These are phyloP conservation scores for Oxyura jamaicensis DNA, from an alignment of 2,113 vertebrate species.

Conservation along the genomic window DNA sequence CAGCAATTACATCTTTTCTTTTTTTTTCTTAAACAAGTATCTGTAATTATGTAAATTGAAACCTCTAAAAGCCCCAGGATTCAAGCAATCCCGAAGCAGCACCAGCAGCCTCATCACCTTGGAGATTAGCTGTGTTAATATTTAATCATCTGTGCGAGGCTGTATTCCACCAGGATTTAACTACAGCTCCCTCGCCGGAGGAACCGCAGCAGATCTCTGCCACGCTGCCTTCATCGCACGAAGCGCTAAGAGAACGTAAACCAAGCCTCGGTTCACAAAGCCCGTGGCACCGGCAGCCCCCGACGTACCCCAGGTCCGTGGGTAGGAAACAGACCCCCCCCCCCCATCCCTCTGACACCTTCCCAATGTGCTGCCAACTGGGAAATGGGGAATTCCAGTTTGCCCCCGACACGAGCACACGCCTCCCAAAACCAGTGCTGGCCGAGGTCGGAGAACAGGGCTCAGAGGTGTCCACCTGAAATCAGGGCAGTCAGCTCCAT, in stretches of 20 bases:
- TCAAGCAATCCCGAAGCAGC: background rate
- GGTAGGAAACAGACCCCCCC: background rate
- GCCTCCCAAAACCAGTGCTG: fast-evolving
- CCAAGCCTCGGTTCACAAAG: background rate
- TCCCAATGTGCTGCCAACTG: background rate
- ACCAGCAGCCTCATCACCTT: background rate
- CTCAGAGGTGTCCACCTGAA: background rate
- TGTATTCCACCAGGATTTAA: fast-evolving
- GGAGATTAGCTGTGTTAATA: background rate
- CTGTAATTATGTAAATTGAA: background rate
- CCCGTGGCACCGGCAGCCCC: no score
- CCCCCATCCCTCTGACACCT: background rate
- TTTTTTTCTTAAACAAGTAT: background rate
- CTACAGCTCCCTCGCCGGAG: background rate
- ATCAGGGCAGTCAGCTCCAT: background rate
- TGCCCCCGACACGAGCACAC: no score
- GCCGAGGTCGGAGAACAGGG: background rate
- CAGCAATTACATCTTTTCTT: background rate
- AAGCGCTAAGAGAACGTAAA: fast-evolving
- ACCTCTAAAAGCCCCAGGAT: background rate
- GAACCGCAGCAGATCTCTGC: background rate
- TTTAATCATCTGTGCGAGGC: background rate
- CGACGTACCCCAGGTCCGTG: background rate
- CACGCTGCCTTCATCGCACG: background rate
- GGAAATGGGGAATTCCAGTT: background rate